phyloP scores from a whole-genome alignment of 2,888 invertebrate genomes.

The Pseudanteris insignis region DNA sequence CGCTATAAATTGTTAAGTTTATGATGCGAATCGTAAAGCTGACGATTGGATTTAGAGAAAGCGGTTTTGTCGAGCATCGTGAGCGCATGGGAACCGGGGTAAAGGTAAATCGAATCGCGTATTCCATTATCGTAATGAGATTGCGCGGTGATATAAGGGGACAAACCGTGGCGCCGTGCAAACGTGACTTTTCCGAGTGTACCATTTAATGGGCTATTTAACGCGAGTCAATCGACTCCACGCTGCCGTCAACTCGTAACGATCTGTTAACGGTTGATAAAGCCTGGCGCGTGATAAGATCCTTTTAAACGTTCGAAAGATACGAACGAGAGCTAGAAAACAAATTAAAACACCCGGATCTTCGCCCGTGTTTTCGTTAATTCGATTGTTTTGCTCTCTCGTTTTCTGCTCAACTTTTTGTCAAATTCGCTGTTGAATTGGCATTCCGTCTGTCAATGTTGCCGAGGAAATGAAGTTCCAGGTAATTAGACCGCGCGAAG shows the following conservation, averaged over 20 bases:
- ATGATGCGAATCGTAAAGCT: constrained; percentile 3
- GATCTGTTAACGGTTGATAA: constrained; percentile 49
- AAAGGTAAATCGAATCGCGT: constrained; percentile 46
- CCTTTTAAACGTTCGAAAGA: constrained; percentile 20
- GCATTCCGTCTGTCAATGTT: constrained; percentile 16
- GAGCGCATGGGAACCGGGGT: constrained; percentile 13
- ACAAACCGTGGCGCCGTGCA: constrained; percentile 35
- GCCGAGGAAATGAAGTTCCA: constrained; percentile 13
- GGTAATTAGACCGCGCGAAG: constrained; percentile 13
- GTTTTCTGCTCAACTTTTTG: constrained; percentile 5
- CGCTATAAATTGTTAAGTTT: background rate
- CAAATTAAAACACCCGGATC: constrained; percentile 16
- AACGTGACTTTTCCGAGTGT: constrained; percentile 46
- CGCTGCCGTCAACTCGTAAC: constrained; percentile 42
- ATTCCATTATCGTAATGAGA: constrained; percentile 48
- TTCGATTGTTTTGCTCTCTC: background rate
- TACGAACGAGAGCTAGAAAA: constrained; percentile 6
- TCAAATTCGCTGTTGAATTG: no score
- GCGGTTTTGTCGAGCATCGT: constrained; percentile 12
- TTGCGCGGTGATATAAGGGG: constrained; percentile 40
- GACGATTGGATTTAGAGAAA: constrained; percentile 1
- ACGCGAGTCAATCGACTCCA: constrained; percentile 47
- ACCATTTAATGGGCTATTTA: constrained; percentile 48
- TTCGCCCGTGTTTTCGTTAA: no score
- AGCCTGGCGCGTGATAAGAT: constrained; percentile 40